Percentiles rank a stretch among this genome's conserved stretches.
These are phyloP conservation scores for Sturnira hondurensis DNA, from an alignment of 2,113 vertebrate genomes.

Conservation along the genomic window DNA sequence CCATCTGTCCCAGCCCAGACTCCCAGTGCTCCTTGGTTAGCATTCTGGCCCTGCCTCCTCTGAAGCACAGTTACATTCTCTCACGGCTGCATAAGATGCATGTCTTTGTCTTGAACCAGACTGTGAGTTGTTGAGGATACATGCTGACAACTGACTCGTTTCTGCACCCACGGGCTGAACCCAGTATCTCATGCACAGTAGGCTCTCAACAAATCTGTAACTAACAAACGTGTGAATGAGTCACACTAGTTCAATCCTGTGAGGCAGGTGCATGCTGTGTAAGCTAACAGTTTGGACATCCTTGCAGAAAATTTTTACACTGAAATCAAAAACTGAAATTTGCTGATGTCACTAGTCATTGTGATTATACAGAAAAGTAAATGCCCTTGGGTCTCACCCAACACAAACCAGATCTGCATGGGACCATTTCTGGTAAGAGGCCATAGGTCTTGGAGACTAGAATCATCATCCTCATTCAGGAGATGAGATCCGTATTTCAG, in stretches of 20 bases:
- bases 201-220: background rate
- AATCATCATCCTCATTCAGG: background rate
- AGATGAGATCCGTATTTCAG: background rate
- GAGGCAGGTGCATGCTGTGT: background rate
- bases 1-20: background rate
- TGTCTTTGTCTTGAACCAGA: background rate
- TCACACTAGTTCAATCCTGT: background rate
- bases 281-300: background rate
- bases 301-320: background rate
- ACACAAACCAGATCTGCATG: background rate
- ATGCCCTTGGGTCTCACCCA: background rate
- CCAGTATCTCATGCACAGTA: background rate
- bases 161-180: background rate
- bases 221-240: background rate
- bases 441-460: background rate
- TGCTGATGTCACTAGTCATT: background rate
- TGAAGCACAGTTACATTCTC: background rate
- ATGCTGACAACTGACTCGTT: background rate
- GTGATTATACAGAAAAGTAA: background rate
- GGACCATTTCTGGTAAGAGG: background rate
- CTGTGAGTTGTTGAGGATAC: background rate
- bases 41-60: background rate
- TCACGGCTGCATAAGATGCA: no score
- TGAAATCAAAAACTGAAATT: background rate
- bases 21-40: rapidly evolving